Percentiles rank a stretch among this genome's conserved stretches.
Conservation (phyloP, 2,888 invertebrate genomes). For the Blastobasis lacticolella region DNA sequence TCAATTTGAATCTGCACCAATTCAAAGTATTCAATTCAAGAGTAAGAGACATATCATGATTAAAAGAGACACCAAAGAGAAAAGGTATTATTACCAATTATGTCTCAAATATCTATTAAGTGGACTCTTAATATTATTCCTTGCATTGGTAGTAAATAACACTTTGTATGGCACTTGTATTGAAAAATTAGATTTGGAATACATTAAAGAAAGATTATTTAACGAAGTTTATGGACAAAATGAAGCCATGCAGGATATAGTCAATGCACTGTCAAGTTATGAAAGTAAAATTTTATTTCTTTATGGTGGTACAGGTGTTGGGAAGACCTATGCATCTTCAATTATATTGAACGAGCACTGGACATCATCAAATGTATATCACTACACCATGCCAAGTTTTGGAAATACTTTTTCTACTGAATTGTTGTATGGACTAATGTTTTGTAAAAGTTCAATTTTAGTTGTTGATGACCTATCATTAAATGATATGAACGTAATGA, state of each 20-base stretch:
- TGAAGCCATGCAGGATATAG: constrained; percentile 32
- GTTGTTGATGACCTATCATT: constrained; percentile 51
- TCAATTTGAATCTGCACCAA: constrained; percentile 13
- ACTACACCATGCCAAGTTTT: constrained; percentile 58
- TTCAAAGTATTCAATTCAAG: constrained; percentile 4
- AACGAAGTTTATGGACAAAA: constrained; percentile 49
- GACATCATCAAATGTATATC: constrained; percentile 50
- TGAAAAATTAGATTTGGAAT: constrained; percentile 28
- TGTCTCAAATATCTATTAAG: constrained; percentile 25
- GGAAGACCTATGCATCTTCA: constrained; percentile 54
- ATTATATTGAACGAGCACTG: constrained; percentile 38
- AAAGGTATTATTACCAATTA: background rate
- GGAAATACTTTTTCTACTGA: constrained; percentile 39
- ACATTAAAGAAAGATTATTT: constrained; percentile 27
- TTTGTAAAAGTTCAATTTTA: constrained; percentile 45
- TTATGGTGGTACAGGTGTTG: constrained; percentile 63
- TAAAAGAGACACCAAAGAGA: background rate
- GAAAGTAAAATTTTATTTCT: constrained; percentile 45
- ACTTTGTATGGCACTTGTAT: constrained; percentile 36
- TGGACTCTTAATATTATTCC: constrained; percentile 20
- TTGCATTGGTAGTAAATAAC: constrained; percentile 31
- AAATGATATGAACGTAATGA: constrained; percentile 29
- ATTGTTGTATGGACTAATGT: constrained; percentile 42
- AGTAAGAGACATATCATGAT: background rate
- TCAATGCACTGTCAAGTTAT: constrained; percentile 28